These are phyloP conservation scores for Mimachlamys varia DNA, from an alignment of 2,888 invertebrate species.

Conservation along the genomic window DNA sequence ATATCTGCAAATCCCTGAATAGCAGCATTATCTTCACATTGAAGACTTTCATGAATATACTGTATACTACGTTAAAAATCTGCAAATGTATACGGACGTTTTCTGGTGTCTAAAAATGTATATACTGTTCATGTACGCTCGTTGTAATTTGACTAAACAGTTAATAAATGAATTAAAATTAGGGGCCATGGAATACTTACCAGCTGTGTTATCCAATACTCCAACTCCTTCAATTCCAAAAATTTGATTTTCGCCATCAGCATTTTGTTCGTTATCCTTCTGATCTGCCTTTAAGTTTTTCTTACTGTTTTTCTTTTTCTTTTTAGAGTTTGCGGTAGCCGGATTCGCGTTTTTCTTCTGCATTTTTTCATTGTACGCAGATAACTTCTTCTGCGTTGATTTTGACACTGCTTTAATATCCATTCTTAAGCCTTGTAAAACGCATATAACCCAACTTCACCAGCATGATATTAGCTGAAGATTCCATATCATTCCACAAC, in stretches of 20 bases:
- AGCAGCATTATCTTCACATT: no score
- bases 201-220: slow-evolving; percentile 53
- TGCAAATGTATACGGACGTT: no score
- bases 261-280: slow-evolving; percentile 63
- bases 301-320: slow-evolving; percentile 66
- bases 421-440: slow-evolving; percentile 53
- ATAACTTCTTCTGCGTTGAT: slow-evolving; percentile 56
- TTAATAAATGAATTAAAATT: no score
- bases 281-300: slow-evolving; percentile 54
- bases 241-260: slow-evolving; percentile 54
- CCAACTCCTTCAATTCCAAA: slow-evolving; percentile 65
- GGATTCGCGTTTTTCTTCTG: slow-evolving; percentile 55
- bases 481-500: slow-evolving; percentile 28
- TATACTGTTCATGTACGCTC: no score
- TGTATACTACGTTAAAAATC: no score
- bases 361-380: slow-evolving; percentile 58
- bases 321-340: slow-evolving; percentile 60
- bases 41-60: no score
- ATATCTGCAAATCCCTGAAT: no score
- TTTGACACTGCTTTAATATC: slow-evolving; percentile 63
- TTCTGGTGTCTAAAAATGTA: no score
- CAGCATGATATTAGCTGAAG: slow-evolving; percentile 32
- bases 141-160: no score
- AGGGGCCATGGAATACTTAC: not conserved
- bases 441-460: not conserved